Conservation (phyloP, 2,113 vertebrate species). For the Platysteira castanea region DNA sequence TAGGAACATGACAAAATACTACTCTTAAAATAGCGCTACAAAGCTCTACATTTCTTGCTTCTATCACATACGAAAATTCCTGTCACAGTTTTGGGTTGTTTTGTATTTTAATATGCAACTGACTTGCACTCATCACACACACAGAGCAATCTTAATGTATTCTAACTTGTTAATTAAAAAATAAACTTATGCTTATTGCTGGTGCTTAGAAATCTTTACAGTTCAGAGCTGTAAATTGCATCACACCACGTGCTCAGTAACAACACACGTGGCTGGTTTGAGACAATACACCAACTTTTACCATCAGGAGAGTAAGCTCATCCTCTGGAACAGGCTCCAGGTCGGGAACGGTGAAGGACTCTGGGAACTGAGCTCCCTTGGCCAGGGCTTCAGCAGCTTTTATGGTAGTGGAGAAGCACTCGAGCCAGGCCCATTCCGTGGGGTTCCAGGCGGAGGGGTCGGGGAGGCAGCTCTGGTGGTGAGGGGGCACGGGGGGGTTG, state of each 20-base stretch:
- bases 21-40: neutral
- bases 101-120: neutral
- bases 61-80: neutral
- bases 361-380: conserved; percentile 86
- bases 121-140: neutral
- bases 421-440: conserved; percentile 94
- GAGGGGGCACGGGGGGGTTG: conserved; percentile 81
- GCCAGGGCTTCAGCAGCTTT: conserved; percentile 94
- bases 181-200: neutral
- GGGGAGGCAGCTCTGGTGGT: conserved; percentile 78
- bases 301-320: conserved; percentile 90
- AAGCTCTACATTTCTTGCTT: neutral
- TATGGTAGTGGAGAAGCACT: conserved; percentile 93
- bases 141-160: neutral
- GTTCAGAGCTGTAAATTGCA: neutral
- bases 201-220: neutral
- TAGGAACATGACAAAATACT: neutral
- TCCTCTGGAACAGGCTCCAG: conserved; percentile 92
- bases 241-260: fast-evolving
- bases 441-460: conserved; percentile 85
- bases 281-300: conserved; percentile 32
- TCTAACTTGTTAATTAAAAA: neutral
- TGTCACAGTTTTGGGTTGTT: neutral
- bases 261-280: neutral
- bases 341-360: conserved; percentile 90